A percentile compares a stretch with the other conserved stretches of the same genome.
phyloP scores from a whole-genome alignment of 2,888 invertebrate species.

The Yponomeuta cagnagella region DNA sequence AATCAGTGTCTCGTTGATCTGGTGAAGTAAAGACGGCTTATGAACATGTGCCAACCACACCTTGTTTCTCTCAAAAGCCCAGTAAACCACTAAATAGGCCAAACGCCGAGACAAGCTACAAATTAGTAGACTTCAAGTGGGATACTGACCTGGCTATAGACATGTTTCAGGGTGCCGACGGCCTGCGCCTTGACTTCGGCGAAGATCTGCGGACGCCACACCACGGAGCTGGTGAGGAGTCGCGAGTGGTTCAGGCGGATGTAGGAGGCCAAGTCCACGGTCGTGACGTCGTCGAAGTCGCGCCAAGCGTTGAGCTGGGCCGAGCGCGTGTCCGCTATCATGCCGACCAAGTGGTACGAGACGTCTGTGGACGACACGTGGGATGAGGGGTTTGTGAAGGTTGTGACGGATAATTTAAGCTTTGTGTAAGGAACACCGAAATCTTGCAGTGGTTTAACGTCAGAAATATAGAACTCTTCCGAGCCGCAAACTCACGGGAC shows the following conservation, averaged over 20 bases:
- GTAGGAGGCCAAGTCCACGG: slow-evolving; percentile 86
- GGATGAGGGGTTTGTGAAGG: too few relatives aligned
- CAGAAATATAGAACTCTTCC: too few relatives aligned
- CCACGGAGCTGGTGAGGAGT: slow-evolving; percentile 84
- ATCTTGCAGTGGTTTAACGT: too few relatives aligned
- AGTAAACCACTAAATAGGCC: too few relatives aligned
- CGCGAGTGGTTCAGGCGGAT: slow-evolving; percentile 89
- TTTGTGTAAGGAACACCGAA: too few relatives aligned
- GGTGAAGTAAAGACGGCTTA: background rate
- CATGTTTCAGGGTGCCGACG: slow-evolving; percentile 45
- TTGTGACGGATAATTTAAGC: too few relatives aligned
- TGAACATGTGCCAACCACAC: too few relatives aligned
- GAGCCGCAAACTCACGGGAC: too few relatives aligned
- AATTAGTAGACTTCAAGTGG: background rate
- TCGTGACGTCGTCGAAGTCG: slow-evolving; percentile 85
- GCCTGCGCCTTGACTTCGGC: slow-evolving; percentile 55
- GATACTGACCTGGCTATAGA: slow-evolving; percentile 39
- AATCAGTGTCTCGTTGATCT: slow-evolving; percentile 60
- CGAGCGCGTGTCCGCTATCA: slow-evolving; percentile 85
- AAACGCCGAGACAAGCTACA: too few relatives aligned
- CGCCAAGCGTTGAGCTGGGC: slow-evolving; percentile 87
- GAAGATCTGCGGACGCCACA: slow-evolving; percentile 87
- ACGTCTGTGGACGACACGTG: slow-evolving; percentile 45
- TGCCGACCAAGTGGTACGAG: slow-evolving; percentile 81
- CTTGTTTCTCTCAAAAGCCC: too few relatives aligned